Evolutionary conservation across 2,888 invertebrate species (phyloP).

Genomic region (Epicampocera succincta): DNA sequence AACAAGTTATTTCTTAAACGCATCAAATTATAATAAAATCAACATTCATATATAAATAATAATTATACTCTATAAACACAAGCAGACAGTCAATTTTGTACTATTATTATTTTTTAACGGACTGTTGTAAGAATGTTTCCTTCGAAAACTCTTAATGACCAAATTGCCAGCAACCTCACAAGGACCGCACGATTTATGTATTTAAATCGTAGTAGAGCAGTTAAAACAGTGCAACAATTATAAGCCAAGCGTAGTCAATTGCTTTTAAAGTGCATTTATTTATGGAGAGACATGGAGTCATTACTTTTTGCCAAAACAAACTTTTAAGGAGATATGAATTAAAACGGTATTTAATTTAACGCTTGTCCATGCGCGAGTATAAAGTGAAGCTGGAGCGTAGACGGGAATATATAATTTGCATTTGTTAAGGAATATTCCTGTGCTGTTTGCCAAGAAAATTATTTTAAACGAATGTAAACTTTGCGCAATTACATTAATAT

Average conservation of each 20-base stretch:
- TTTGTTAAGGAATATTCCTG: background rate
- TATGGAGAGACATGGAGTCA: background rate
- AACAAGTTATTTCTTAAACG: too few relatives aligned
- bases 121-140: background rate
- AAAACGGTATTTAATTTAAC: slow-evolving; percentile 14
- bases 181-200: slow-evolving; percentile 21
- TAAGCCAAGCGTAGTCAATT: slow-evolving; percentile 29
- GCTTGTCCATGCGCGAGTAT: background rate
- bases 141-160: background rate
- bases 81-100: background rate
- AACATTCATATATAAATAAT: too few relatives aligned
- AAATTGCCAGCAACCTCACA: slow-evolving; percentile 6
- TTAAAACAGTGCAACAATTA: background rate
- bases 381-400: background rate
- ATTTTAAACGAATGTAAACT: background rate
- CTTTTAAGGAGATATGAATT: slow-evolving; percentile 4
- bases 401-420: background rate
- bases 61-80: too few relatives aligned
- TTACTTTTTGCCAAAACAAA: slow-evolving; percentile 14
- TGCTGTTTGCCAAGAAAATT: background rate
- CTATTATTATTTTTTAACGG: too few relatives aligned
- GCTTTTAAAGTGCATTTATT: slow-evolving; percentile 29
- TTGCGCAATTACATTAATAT: background rate
- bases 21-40: too few relatives aligned
- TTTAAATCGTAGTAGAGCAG: background rate